phyloP scores from a whole-genome alignment of 2,888 invertebrate genomes.

The Pristionchus arcanus region DNA sequence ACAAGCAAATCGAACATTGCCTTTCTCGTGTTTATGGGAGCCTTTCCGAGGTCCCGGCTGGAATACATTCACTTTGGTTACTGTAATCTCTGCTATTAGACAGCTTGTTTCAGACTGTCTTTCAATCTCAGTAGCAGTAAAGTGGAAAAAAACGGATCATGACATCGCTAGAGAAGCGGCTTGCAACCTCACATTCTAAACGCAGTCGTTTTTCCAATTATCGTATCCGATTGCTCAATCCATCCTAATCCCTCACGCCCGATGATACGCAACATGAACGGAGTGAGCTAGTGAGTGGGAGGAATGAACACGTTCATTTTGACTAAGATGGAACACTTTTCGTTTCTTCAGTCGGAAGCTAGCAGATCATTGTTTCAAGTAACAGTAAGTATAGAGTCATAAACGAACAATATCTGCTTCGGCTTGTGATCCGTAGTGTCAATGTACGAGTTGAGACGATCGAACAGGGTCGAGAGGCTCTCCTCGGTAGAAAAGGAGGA shows the following conservation, averaged over 20 bases:
- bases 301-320: too few species aligned
- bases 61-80: not conserved
- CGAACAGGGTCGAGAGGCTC: not conserved
- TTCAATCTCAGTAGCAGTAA: too few species aligned
- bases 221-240: not conserved
- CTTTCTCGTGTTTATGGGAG: not conserved
- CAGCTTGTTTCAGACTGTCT: too few species aligned
- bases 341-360: too few species aligned
- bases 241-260: not conserved
- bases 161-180: too few species aligned
- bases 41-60: slow-evolving; percentile 21
- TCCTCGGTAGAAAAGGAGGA: not conserved
- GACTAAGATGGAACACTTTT: too few species aligned
- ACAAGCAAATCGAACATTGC: slow-evolving; percentile 60
- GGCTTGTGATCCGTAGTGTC: not conserved
- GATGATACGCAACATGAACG: too few species aligned
- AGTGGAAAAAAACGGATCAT: too few species aligned
- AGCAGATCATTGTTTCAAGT: too few species aligned
- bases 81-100: too few species aligned
- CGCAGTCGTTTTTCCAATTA: not conserved
- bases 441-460: slow-evolving; percentile 10
- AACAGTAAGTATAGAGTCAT: too few species aligned
- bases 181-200: not conserved
- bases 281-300: too few species aligned
- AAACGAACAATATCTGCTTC: slow-evolving; percentile 4